Evolutionary conservation across 2,113 vertebrate species (phyloP).

Genomic region (Pseudolaguvia tuberculata): DNA sequence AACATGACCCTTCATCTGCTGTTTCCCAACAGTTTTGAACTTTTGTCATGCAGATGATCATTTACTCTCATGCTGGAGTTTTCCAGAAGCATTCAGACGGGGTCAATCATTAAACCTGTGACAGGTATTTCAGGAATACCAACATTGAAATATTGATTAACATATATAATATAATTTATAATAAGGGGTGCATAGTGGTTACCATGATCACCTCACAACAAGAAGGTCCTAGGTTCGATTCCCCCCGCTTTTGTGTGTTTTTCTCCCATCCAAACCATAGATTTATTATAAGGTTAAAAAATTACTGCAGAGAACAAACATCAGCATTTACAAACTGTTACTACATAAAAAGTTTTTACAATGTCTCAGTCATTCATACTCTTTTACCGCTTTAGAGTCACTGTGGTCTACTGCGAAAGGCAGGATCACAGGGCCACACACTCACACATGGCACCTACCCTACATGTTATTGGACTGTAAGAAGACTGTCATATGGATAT

Average conservation of each 20-base stretch:
- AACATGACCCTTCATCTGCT: slow-evolving; percentile 59
- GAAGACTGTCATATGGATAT: too few species aligned
- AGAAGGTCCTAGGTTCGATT: not conserved
- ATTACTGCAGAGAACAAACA: not conserved
- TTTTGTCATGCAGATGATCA: slow-evolving; percentile 58
- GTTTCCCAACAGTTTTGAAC: slow-evolving; percentile 42
- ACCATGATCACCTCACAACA: too few species aligned
- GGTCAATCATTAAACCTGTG: slow-evolving; percentile 35
- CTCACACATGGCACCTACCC: too few species aligned
- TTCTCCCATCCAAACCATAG: not conserved
- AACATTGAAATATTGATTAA: not conserved
- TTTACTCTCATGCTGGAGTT: not conserved
- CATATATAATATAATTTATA: too few species aligned
- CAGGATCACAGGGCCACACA: too few species aligned
- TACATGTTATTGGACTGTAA: too few species aligned
- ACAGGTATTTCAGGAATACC: not conserved
- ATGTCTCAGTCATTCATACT: not conserved
- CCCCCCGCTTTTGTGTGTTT: not conserved
- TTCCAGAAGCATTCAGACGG: not conserved
- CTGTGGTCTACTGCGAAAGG: too few species aligned
- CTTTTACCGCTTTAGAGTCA: too few species aligned
- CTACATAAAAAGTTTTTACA: not conserved
- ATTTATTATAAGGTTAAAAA: too few species aligned
- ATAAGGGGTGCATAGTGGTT: too few species aligned
- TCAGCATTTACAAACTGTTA: not conserved